phyloP scores from a whole-genome alignment of 2,113 vertebrate genomes.

The Lamprologus ornatipinnis region DNA sequence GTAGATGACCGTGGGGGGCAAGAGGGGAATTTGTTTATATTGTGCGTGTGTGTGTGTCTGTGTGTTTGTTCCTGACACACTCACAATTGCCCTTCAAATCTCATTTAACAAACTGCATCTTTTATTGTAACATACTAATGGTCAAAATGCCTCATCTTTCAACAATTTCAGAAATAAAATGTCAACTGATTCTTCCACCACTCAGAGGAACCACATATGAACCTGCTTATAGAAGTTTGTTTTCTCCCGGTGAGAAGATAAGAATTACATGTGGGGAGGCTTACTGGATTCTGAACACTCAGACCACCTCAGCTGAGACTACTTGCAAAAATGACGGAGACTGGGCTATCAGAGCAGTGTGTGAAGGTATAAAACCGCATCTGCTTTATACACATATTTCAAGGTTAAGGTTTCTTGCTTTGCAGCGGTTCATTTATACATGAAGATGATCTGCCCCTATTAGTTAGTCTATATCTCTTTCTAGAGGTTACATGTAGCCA shows the following conservation, averaged over 20 bases:
- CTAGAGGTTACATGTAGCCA: constrained; percentile 24
- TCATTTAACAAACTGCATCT: neutral
- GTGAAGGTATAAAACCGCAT: constrained; percentile 22
- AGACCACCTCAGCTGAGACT: rapidly evolving
- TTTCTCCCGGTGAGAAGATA: neutral
- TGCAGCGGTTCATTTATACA: neutral
- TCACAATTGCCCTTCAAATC: neutral
- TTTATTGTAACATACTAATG: neutral
- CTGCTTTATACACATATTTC: neutral
- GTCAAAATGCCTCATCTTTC: neutral
- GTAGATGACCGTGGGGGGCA: too few species aligned
- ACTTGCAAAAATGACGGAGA: neutral
- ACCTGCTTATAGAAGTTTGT: neutral
- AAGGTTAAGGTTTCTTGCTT: neutral
- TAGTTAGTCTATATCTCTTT: neutral
- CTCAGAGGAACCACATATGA: neutral
- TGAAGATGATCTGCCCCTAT: neutral
- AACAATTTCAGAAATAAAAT: neutral
- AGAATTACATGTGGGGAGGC: neutral
- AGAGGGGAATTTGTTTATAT: neutral
- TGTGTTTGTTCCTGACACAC: too few species aligned
- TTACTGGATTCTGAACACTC: neutral
- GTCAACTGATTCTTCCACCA: neutral
- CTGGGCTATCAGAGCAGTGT: neutral
- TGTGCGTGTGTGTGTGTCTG: too few species aligned